Evolutionary conservation across 37 sponge, comb jelly and placozoan genomes (phyloP).

Genomic region (Ianthella basta): DNA sequence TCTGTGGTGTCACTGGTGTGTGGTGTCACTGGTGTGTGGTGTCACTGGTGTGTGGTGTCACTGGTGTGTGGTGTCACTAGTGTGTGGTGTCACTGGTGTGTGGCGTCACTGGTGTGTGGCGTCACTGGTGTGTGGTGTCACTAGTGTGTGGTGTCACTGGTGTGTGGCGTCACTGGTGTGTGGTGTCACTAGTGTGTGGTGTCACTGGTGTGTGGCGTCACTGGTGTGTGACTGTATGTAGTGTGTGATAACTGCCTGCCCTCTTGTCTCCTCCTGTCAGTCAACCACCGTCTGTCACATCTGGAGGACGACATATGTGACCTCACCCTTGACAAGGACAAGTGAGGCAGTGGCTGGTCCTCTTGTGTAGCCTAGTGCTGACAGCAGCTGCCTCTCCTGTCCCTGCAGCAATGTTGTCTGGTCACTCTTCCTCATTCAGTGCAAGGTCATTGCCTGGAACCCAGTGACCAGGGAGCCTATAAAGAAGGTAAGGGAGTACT

Average conservation of each 20-base stretch:
- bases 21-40: too few relatives aligned
- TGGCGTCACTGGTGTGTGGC: background rate
- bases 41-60: too few relatives aligned
- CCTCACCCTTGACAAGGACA: slow-evolving; percentile 42
- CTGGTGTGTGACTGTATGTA: too few relatives aligned
- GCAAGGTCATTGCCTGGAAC: slow-evolving; percentile 64
- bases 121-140: too few relatives aligned
- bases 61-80: background rate
- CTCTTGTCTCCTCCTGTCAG: too few relatives aligned
- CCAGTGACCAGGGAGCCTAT: slow-evolving; percentile 60
- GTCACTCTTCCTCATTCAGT: slow-evolving; percentile 61
- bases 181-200: too few relatives aligned
- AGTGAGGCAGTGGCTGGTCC: background rate
- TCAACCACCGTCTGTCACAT: slow-evolving; percentile 64
- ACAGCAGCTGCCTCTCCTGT: background rate
- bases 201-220: too few relatives aligned
- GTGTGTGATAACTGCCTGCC: too few relatives aligned
- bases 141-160: too few relatives aligned
- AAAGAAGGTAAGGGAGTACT: slow-evolving; percentile 35
- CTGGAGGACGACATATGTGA: slow-evolving; percentile 69
- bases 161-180: too few relatives aligned
- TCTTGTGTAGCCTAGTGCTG: background rate
- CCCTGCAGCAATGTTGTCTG: slow-evolving; percentile 57
- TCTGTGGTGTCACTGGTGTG: background rate
- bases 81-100: background rate